Conservation (phyloP, 2,113 vertebrate genomes). For the Stigmatopora argus region DNA sequence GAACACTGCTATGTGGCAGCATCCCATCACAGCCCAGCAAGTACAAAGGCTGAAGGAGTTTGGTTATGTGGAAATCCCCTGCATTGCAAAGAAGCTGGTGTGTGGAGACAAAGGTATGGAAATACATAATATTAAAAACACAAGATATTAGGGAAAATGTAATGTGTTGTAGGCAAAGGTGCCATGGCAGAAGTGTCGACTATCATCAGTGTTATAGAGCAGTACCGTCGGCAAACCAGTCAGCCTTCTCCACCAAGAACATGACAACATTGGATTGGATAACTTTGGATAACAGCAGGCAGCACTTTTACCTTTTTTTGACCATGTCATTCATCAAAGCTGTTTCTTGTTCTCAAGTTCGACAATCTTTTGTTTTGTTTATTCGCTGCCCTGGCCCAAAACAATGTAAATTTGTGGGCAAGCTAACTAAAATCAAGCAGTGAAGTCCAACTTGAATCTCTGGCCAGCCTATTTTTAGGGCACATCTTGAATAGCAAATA, state of each 20-base stretch:
- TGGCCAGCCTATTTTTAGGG: no score
- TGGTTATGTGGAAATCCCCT: conserved; percentile 88
- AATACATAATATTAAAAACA: background rate
- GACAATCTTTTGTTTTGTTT: background rate
- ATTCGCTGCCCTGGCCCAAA: background rate
- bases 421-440: no score
- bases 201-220: conserved; percentile 74
- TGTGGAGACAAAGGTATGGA: conserved; percentile 87
- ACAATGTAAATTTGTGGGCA: no score
- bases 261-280: no score
- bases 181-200: conserved; percentile 91
- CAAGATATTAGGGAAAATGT: background rate
- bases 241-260: conserved; percentile 26
- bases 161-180: conserved; percentile 76
- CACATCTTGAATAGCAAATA: no score
- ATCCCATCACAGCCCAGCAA: conserved; percentile 85
- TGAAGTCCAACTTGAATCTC: no score
- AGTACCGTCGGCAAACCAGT: conserved; percentile 46
- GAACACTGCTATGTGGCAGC: conserved; percentile 97
- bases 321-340: background rate
- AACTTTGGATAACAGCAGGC: no score
- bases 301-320: background rate
- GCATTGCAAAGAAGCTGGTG: conserved; percentile 84
- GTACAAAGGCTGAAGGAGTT: conserved; percentile 78
- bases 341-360: background rate